A percentile compares a stretch with the other conserved stretches of the same genome.
Conservation (phyloP, 92 coral and sea anemone genomes). For the Siderastrea siderea region DNA sequence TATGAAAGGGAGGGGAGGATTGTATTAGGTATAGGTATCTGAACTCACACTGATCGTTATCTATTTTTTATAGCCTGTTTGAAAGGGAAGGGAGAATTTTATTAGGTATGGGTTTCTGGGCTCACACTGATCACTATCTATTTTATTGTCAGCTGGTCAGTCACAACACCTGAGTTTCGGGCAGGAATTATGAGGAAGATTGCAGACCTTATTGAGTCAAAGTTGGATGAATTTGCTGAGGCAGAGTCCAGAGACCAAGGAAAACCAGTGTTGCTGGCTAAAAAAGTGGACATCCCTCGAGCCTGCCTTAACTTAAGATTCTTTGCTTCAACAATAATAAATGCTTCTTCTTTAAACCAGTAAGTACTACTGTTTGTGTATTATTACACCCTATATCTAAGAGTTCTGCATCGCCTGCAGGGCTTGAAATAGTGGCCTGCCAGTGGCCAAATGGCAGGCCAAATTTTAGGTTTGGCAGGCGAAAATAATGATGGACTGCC, state of each 20-base stretch:
- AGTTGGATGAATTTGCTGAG: conserved; percentile 79
- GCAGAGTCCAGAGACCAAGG: conserved; percentile 93
- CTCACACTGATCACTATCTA: neutral
- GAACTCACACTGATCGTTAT: too few species aligned
- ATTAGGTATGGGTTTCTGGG: too few species aligned
- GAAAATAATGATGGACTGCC: too few species aligned
- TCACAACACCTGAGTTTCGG: conserved; percentile 70
- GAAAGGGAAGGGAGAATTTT: too few species aligned
- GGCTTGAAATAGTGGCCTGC: too few species aligned
- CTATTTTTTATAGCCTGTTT: too few species aligned
- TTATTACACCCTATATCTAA: too few species aligned
- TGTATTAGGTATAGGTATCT: too few species aligned
- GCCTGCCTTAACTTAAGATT: conserved; percentile 77
- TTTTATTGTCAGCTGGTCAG: conserved; percentile 76
- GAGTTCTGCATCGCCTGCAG: too few species aligned
- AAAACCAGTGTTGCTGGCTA: conserved; percentile 81
- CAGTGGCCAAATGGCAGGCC: too few species aligned
- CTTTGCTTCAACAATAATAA: conserved; percentile 80
- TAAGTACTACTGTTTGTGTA: conserved; percentile 10
- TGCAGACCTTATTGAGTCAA: conserved; percentile 82
- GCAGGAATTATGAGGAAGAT: conserved; percentile 82
- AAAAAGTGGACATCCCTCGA: conserved; percentile 81
- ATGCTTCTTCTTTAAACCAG: conserved; percentile 50
- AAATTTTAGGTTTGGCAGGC: too few species aligned
- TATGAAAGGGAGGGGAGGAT: too few species aligned